Evolutionary conservation across 2,888 invertebrate species (phyloP).

Genomic region (Cephus pulcher): DNA sequence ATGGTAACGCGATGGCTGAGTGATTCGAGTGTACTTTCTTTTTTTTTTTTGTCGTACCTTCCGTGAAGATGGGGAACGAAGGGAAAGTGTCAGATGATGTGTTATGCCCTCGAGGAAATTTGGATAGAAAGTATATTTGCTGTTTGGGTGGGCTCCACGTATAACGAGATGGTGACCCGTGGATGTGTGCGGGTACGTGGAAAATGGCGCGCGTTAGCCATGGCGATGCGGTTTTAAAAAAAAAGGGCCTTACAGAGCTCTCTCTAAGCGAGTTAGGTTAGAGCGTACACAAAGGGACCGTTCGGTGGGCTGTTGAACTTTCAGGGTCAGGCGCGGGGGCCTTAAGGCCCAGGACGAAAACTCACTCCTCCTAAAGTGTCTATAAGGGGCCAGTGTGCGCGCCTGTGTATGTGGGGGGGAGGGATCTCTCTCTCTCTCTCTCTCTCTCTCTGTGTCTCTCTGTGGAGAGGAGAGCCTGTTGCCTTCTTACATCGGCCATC

Average conservation of each 20-base stretch:
- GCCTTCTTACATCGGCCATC: not conserved
- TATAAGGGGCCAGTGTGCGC: not conserved
- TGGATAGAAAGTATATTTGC: not conserved
- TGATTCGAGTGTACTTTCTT: not conserved
- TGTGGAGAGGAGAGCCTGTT: not conserved
- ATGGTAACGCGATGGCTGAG: not conserved
- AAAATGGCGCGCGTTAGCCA: not conserved
- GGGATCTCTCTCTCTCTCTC: no score
- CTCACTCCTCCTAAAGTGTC: constrained; percentile 1
- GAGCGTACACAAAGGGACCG: constrained; percentile 61
- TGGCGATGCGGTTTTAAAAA: not conserved
- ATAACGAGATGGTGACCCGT: not conserved
- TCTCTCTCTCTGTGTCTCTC: no score
- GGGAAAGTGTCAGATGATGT: not conserved
- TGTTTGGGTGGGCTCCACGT: not conserved
- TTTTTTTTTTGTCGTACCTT: not conserved
- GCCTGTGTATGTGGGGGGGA: not conserved
- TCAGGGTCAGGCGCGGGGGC: constrained; percentile 23
- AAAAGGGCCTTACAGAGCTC: not conserved
- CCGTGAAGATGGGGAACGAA: not conserved
- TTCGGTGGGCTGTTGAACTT: constrained; percentile 31
- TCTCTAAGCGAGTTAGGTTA: constrained; percentile 37
- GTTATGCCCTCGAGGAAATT: not conserved
- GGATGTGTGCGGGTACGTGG: not conserved
- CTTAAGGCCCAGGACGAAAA: constrained; percentile 19